Conservation (phyloP, 37 sponge, comb jelly and placozoan genomes). For the Bolinopsis microptera region DNA sequence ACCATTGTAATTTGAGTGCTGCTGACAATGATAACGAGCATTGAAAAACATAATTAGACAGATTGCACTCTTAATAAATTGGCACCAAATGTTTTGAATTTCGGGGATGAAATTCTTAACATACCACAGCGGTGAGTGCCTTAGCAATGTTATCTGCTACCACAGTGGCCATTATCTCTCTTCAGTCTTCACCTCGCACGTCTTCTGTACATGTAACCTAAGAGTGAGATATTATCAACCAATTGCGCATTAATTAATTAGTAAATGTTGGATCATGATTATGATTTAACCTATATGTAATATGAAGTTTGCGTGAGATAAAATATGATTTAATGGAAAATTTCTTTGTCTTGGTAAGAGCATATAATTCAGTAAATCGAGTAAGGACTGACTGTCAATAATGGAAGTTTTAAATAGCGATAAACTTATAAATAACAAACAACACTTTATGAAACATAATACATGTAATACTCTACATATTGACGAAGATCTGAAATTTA, state of each 20-base stretch:
- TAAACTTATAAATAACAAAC: background rate
- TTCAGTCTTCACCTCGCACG: background rate
- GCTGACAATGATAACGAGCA: background rate
- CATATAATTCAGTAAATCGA: too few relatives aligned
- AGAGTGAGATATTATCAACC: background rate
- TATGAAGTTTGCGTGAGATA: background rate
- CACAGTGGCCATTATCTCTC: slow-evolving; percentile 2
- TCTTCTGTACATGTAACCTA: background rate
- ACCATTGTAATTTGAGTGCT: background rate
- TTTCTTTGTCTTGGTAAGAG: too few relatives aligned
- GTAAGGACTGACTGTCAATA: background rate
- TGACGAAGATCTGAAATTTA: background rate
- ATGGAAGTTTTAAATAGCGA: background rate
- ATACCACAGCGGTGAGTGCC: slow-evolving; percentile 3
- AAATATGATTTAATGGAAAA: too few relatives aligned
- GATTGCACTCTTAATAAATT: background rate
- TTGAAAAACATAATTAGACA: background rate
- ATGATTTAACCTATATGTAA: background rate
- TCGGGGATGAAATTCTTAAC: background rate
- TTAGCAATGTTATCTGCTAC: slow-evolving; percentile 49
- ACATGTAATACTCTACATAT: background rate
- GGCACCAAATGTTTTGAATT: background rate
- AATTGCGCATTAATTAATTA: background rate
- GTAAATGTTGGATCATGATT: background rate
- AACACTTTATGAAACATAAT: background rate